phyloP scores from a whole-genome alignment of 2,888 invertebrate genomes.

The Himalopsyche japonica region DNA sequence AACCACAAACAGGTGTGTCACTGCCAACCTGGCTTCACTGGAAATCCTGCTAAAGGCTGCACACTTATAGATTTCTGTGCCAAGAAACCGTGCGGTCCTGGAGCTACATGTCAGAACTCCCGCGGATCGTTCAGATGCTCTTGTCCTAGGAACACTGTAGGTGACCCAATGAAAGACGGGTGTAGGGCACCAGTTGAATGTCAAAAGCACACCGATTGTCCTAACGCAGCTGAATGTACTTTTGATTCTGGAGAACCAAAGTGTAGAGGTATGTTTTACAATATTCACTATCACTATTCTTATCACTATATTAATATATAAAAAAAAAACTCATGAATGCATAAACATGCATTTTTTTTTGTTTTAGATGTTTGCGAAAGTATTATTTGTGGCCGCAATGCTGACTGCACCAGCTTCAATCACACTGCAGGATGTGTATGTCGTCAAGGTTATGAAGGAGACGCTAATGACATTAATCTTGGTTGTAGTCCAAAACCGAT shows the following conservation, averaged over 20 bases:
- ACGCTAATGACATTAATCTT: constrained; percentile 67
- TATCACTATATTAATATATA: neutral
- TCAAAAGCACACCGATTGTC: constrained; percentile 77
- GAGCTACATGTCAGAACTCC: constrained; percentile 78
- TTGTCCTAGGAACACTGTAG: constrained; percentile 78
- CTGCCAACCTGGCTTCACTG: constrained; percentile 87
- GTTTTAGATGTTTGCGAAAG: constrained; percentile 75
- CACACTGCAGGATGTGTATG: constrained; percentile 81
- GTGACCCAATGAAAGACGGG: constrained; percentile 83
- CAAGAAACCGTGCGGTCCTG: constrained; percentile 77
- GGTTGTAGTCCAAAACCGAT: constrained; percentile 79
- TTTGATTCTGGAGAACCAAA: constrained; percentile 73
- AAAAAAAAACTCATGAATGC: neutral
- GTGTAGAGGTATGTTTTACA: constrained; percentile 65
- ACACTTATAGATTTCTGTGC: constrained; percentile 77
- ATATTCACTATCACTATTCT: neutral
- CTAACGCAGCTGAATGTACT: constrained; percentile 75
- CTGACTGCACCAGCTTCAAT: constrained; percentile 77
- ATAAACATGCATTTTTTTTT: constrained; percentile 12
- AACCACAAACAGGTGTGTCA: constrained; percentile 74
- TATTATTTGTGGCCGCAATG: constrained; percentile 77
- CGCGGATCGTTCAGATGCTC: constrained; percentile 79
- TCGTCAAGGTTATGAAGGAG: constrained; percentile 75
- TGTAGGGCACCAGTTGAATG: constrained; percentile 84
- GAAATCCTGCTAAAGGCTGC: constrained; percentile 74